Evolutionary conservation across 2,113 vertebrate species (phyloP).

Genomic region (Cairina moschata): DNA sequence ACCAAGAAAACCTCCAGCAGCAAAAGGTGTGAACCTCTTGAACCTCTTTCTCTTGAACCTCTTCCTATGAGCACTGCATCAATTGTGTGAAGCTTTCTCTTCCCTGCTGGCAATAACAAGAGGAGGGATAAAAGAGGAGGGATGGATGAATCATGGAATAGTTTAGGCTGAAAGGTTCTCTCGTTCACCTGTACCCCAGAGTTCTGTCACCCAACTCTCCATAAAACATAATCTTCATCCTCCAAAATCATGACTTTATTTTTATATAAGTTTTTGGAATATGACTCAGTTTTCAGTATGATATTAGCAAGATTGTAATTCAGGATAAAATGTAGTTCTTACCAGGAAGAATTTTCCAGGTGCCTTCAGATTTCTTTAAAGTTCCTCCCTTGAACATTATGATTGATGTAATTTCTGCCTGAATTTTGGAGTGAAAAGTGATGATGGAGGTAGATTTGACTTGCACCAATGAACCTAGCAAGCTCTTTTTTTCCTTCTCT

Average conservation of each 20-base stretch:
- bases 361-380: neutral
- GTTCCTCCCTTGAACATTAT: neutral
- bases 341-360: neutral
- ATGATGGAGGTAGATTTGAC: neutral
- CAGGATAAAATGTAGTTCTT: neutral
- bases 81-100: neutral
- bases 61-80: neutral
- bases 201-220: neutral
- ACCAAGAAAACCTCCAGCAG: neutral
- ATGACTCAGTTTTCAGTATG: neutral
- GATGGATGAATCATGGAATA: neutral
- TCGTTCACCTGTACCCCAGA: neutral
- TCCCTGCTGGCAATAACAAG: neutral
- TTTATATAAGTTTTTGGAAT: neutral
- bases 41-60: neutral
- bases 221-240: neutral
- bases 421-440: accelerated
- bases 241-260: neutral
- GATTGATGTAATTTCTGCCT: neutral
- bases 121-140: neutral
- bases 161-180: neutral
- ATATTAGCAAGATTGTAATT: neutral
- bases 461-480: neutral
- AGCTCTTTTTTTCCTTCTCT: neutral
- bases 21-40: neutral